Percentiles rank a stretch among this genome's conserved stretches.
These are phyloP conservation scores for Oncorhynchus clarkii DNA, from an alignment of 2,113 vertebrate genomes.

Conservation along the genomic window DNA sequence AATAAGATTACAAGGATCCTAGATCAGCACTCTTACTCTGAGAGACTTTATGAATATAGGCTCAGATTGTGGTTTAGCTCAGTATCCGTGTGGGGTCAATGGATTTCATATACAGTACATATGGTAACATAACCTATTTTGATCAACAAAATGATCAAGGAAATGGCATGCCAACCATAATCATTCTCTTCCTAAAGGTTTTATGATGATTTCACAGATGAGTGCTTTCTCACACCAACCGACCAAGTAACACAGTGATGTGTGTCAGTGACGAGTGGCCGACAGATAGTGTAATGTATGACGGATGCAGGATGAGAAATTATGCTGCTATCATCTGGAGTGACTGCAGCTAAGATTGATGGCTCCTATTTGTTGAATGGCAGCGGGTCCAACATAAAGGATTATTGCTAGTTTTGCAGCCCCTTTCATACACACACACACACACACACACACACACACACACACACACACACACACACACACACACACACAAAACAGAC, in stretches of 20 bases:
- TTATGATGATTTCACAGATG: constrained; percentile 11
- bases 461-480: neutral
- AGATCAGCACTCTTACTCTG: too few species aligned
- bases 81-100: too few species aligned
- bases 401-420: constrained; percentile 1
- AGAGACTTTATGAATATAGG: too few species aligned
- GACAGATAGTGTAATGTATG: constrained; percentile 17
- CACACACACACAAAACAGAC: neutral
- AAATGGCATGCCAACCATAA: neutral
- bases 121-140: neutral
- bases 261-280: constrained; percentile 10
- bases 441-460: neutral
- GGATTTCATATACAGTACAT: too few species aligned
- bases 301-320: constrained; percentile 32
- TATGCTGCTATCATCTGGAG: constrained; percentile 5
- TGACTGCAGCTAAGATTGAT: constrained; percentile 34
- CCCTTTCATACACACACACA: too few species aligned
- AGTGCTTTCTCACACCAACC: neutral
- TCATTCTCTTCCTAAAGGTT: neutral
- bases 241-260: constrained; percentile 2
- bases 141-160: neutral
- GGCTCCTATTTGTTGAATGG: constrained; percentile 17
- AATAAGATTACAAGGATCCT: too few species aligned
- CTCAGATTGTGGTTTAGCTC: too few species aligned
- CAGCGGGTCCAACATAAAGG: constrained; percentile 19